Evolutionary conservation across 1,140 invertebrate genomes (phyloP).

Genomic region (Drosophila micromelanica): DNA sequence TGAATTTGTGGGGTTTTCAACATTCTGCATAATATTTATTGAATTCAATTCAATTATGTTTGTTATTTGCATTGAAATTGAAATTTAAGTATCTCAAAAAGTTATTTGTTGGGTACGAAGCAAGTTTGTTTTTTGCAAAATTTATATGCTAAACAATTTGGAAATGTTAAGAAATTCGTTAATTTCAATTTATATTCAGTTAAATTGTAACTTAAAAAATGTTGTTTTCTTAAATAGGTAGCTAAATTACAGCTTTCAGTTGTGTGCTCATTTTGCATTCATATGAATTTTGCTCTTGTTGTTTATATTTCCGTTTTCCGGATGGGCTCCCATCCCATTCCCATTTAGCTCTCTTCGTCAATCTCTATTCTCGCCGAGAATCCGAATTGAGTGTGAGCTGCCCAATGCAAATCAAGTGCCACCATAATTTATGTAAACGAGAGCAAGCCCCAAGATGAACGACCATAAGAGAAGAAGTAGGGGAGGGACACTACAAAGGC

Average conservation of each 20-base stretch:
- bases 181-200: neutral
- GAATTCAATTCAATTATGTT: conserved; percentile 30
- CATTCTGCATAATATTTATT: conserved; percentile 55
- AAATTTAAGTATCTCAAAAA: too few species aligned
- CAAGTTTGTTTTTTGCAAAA: conserved; percentile 3
- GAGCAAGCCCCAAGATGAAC: conserved; percentile 31
- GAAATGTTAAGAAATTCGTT: too few species aligned
- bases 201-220: too few species aligned
- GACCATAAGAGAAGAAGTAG: neutral
- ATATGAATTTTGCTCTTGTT: conserved; percentile 30
- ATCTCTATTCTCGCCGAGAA: conserved; percentile 12
- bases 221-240: too few species aligned
- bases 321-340: conserved; percentile 7
- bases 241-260: too few species aligned
- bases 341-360: conserved; percentile 16
- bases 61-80: conserved; percentile 29
- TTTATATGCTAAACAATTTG: too few species aligned
- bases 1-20: conserved; percentile 22
- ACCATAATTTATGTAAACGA: conserved; percentile 52
- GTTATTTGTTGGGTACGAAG: too few species aligned
- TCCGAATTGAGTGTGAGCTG: conserved; percentile 5
- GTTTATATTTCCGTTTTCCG: conserved; percentile 65
- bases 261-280: neutral
- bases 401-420: conserved; percentile 35
- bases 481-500: conserved; percentile 9